Evolutionary conservation across 2,797 vertebrate species (phyloP).

Genomic region (Paedocypris micromegethes): DNA sequence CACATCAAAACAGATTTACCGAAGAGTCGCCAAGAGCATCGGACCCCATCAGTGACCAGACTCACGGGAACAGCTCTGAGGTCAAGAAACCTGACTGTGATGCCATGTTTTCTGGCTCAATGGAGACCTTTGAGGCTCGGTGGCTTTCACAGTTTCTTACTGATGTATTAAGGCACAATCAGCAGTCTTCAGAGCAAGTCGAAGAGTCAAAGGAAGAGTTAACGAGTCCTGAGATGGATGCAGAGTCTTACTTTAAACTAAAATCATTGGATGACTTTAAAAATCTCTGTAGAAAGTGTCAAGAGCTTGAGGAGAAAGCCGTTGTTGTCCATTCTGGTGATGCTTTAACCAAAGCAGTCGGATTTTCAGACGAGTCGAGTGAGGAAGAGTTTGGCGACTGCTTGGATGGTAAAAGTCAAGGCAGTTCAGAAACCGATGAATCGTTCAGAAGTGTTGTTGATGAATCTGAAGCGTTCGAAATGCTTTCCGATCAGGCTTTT

Average conservation of each 20-base stretch:
- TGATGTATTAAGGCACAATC: conserved; percentile 33
- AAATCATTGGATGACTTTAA: conserved; percentile 50
- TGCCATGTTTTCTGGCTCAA: conserved; percentile 47
- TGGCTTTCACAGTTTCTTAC: conserved; percentile 50
- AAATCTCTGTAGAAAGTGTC: conserved; percentile 61
- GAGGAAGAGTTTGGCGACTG: conserved; percentile 45
- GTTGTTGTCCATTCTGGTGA: conserved; percentile 14
- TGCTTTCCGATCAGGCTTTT: conserved; percentile 51
- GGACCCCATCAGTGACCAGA: conserved; percentile 29
- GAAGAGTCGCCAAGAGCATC: conserved; percentile 17
- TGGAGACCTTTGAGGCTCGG: conserved; percentile 48
- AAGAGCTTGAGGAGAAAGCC: conserved; percentile 42
- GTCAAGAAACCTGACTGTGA: conserved; percentile 31
- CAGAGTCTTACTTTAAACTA: conserved; percentile 24
- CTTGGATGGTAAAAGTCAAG: conserved; percentile 47
- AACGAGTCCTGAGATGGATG: neutral
- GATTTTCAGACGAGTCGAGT: conserved; percentile 40
- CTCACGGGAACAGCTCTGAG: conserved; percentile 2
- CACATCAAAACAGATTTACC: conserved; percentile 30
- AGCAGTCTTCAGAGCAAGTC: conserved; percentile 20
- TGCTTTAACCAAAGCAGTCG: neutral
- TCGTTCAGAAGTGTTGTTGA: conserved; percentile 47
- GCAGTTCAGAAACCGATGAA: conserved; percentile 43
- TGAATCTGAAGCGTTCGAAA: conserved; percentile 50
- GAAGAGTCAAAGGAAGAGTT: conserved; percentile 4